Evolutionary conservation across 1,140 invertebrate species (phyloP).

Genomic region (Dufourea novaeangliae): DNA sequence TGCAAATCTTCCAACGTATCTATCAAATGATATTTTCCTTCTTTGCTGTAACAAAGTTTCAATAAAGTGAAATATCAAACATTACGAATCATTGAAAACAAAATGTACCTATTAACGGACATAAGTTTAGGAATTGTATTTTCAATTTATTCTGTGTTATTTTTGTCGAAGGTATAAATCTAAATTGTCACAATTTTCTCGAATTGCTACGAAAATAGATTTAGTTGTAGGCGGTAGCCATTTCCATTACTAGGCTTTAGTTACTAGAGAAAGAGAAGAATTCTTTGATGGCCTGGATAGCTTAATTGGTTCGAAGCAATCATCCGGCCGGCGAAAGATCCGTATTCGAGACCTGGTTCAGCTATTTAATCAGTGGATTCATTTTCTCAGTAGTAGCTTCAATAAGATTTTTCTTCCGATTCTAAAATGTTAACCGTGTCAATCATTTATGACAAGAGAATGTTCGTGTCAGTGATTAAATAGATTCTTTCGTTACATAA

Average conservation of each 20-base stretch:
- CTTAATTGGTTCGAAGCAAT: background rate
- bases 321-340: background rate
- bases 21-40: background rate
- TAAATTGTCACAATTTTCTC: too few species aligned
- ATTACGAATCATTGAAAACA: too few species aligned
- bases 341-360: background rate
- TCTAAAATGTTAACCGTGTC: background rate
- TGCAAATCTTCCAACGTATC: background rate
- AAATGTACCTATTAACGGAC: too few species aligned
- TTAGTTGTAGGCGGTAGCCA: too few species aligned
- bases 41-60: too few species aligned
- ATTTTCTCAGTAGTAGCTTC: background rate
- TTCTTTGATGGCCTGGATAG: background rate
- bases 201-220: too few species aligned
- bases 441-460: background rate
- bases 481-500: background rate
- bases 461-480: background rate
- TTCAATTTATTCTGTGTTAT: too few species aligned
- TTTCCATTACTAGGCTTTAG: too few species aligned
- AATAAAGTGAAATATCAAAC: too few species aligned
- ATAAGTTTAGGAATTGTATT: too few species aligned
- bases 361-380: slow-evolving; percentile 1
- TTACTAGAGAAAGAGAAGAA: too few species aligned
- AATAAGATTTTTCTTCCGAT: background rate
- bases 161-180: too few species aligned